Conservation (phyloP, 1,140 invertebrate genomes). For the Aphaenogaster floridana region DNA sequence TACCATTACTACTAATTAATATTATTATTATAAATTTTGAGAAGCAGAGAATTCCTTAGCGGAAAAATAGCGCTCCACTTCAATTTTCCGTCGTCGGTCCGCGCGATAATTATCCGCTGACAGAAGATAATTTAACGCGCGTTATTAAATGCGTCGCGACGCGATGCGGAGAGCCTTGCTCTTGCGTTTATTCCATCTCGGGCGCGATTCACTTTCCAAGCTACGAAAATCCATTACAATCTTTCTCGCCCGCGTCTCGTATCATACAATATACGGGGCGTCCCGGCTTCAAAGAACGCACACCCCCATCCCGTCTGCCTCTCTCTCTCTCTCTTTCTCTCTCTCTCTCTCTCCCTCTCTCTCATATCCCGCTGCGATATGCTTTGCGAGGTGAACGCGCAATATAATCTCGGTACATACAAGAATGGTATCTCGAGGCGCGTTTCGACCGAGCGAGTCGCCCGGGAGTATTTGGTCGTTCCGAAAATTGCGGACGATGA, state of each 20-base stretch:
- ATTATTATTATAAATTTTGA: slow-evolving; percentile 7
- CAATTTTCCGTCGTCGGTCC: slow-evolving; percentile 14
- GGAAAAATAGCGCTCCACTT: background rate
- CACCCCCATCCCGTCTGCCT: background rate
- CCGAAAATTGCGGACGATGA: slow-evolving; percentile 35
- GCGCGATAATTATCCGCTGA: slow-evolving; percentile 51
- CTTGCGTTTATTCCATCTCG: slow-evolving; percentile 53
- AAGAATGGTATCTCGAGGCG: slow-evolving; percentile 41
- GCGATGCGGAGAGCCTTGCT: slow-evolving; percentile 16
- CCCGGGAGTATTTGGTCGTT: slow-evolving; percentile 30
- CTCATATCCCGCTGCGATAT: slow-evolving; percentile 9
- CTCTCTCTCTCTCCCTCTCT: background rate
- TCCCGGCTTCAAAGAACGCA: slow-evolving; percentile 51
- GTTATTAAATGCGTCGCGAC: slow-evolving; percentile 50
- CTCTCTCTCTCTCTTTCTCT: slow-evolving; percentile 3
- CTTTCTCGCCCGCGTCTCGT: slow-evolving; percentile 54
- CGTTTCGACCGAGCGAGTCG: slow-evolving; percentile 22
- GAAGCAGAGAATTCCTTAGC: background rate
- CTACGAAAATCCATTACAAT: slow-evolving; percentile 64
- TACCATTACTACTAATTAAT: background rate
- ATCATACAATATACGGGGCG: slow-evolving; percentile 52
- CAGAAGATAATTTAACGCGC: slow-evolving; percentile 54
- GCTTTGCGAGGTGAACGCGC: slow-evolving; percentile 28
- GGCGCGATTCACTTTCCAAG: slow-evolving; percentile 54
- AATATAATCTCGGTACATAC: slow-evolving; percentile 53